Conservation (phyloP, 2,113 vertebrate genomes). For the Neodon shergylaensis region DNA sequence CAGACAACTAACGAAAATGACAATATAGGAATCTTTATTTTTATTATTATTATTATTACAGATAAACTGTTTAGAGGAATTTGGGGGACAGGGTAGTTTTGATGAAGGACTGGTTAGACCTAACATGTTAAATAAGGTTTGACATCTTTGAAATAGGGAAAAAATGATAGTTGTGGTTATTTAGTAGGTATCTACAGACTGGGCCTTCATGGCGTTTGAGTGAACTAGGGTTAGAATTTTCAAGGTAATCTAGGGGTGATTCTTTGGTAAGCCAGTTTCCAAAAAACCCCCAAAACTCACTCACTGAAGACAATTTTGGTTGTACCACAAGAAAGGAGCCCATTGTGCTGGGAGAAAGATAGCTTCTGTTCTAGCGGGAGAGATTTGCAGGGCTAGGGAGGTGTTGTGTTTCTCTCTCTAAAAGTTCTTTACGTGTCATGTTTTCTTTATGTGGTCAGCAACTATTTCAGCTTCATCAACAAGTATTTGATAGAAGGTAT, state of each 20-base stretch:
- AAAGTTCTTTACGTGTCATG: neutral
- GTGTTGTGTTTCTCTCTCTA: neutral
- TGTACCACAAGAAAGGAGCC: neutral
- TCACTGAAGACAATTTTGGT: neutral
- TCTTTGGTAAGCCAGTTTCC: conserved; percentile 48
- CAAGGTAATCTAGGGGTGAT: conserved; percentile 16
- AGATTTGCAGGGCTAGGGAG: neutral
- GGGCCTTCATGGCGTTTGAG: conserved; percentile 2
- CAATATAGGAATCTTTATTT: neutral
- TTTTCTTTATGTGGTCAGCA: conserved; percentile 47
- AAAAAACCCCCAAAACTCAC: neutral
- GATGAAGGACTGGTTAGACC: conserved; percentile 1
- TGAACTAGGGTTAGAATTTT: conserved; percentile 21
- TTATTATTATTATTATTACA: neutral
- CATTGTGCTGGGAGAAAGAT: neutral
- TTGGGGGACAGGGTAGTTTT: conserved; percentile 34
- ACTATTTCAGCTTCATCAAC: conserved; percentile 20
- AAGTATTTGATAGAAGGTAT: conserved; percentile 33
- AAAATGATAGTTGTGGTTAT: neutral
- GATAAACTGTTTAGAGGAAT: neutral
- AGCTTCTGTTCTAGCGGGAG: neutral
- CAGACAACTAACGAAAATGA: conserved; percentile 29
- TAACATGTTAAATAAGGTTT: neutral
- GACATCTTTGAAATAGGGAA: neutral
- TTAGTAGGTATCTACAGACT: neutral